phyloP scores from a whole-genome alignment of 2,113 vertebrate genomes.

The Pandion haliaetus region DNA sequence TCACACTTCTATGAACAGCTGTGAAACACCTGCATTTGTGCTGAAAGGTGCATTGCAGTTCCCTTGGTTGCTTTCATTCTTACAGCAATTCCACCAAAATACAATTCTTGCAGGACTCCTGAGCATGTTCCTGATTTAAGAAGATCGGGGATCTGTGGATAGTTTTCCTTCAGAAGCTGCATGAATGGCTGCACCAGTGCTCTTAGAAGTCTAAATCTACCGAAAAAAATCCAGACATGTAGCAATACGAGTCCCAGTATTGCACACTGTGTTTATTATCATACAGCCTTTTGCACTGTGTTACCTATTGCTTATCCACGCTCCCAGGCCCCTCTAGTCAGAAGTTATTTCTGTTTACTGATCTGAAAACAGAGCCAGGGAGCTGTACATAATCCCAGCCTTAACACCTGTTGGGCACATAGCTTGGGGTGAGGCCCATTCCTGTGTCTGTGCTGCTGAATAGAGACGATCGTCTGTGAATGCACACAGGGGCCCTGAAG shows the following conservation, averaged over 20 bases:
- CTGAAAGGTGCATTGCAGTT: background rate
- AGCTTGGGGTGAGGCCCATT: background rate
- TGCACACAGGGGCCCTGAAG: accelerated
- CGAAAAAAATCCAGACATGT: background rate
- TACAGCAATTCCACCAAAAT: background rate
- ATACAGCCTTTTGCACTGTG: background rate
- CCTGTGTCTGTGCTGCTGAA: background rate
- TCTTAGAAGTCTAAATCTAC: background rate
- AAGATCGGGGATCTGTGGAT: background rate
- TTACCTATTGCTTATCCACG: background rate
- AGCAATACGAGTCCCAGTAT: background rate
- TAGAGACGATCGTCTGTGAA: background rate
- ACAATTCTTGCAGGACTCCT: background rate
- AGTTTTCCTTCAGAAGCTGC: background rate
- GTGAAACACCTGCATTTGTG: background rate
- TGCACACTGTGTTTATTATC: background rate
- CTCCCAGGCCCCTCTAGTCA: background rate
- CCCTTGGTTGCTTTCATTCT: background rate
- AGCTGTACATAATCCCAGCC: background rate
- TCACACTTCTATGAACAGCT: background rate
- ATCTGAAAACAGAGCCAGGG: background rate
- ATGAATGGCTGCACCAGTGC: background rate
- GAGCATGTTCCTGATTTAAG: background rate
- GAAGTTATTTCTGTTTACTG: background rate
- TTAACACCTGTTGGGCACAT: background rate